These are phyloP conservation scores for Incurvaria masculella DNA, from an alignment of 2,888 invertebrate species.

Conservation along the genomic window DNA sequence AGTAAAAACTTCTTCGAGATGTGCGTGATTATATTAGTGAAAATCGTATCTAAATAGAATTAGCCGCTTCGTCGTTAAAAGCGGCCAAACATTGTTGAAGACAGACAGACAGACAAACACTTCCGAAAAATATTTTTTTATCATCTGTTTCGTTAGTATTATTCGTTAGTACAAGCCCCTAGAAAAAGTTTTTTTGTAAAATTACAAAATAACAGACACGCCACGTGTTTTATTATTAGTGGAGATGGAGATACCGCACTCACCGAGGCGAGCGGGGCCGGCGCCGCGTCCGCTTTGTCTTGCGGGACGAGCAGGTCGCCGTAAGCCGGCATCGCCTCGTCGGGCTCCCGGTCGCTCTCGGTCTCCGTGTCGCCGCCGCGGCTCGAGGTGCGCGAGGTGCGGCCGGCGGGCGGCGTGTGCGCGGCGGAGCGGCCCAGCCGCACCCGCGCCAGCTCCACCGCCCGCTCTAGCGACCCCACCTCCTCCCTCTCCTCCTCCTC, in stretches of 20 bases:
- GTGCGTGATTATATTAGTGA: too few species aligned
- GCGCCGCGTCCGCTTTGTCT: conserved; percentile 26
- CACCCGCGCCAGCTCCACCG: conserved; percentile 47
- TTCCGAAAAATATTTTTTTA: too few species aligned
- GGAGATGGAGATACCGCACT: not conserved
- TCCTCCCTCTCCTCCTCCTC: conserved; percentile 29
- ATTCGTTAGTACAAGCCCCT: too few species aligned
- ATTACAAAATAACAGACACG: too few species aligned
- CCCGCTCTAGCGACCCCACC: conserved; percentile 54
- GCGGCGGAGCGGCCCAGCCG: conserved; percentile 33
- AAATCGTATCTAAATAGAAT: too few species aligned
- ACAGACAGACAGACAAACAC: too few species aligned
- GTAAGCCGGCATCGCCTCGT: conserved; percentile 51
- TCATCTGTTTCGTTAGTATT: too few species aligned
- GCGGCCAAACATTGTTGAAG: too few species aligned
- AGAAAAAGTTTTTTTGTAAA: too few species aligned
- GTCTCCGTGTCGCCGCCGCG: conserved; percentile 9
- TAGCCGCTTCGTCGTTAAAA: too few species aligned
- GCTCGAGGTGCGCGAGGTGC: conserved; percentile 19
- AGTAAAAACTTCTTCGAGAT: too few species aligned
- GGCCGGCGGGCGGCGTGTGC: conserved; percentile 37
- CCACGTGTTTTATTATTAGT: too few species aligned
- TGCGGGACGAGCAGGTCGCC: conserved; percentile 52
- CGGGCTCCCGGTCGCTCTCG: conserved; percentile 37
- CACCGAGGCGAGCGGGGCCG: conserved; percentile 16